phyloP scores from a whole-genome alignment of 2,113 vertebrate species.

The Phylloscopus whistleri region DNA sequence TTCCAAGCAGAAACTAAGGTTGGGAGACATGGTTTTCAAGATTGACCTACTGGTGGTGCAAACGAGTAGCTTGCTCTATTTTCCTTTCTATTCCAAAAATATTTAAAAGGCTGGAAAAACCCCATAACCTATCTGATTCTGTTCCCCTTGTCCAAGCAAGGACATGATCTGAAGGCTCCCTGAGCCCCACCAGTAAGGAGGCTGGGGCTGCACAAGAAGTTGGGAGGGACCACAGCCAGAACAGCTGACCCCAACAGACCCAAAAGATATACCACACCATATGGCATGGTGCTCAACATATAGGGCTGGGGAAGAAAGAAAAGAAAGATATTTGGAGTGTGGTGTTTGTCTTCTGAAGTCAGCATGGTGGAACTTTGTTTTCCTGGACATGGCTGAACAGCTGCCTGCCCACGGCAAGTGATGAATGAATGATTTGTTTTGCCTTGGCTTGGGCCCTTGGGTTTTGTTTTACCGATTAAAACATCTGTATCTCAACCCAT shows the following conservation, averaged over 20 bases:
- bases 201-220: background rate
- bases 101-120: background rate
- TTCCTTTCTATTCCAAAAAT: background rate
- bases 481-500: background rate
- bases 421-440: background rate
- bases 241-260: background rate
- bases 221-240: background rate
- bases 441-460: background rate
- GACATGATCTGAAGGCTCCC: background rate
- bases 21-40: background rate
- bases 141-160: background rate
- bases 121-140: background rate
- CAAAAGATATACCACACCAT: background rate
- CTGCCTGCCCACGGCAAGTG: background rate
- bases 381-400: background rate
- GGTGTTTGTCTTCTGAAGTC: background rate
- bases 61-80: background rate
- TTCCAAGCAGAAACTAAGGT: background rate
- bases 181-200: background rate
- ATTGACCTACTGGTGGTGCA: rapidly evolving
- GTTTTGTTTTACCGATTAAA: background rate
- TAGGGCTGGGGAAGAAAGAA: background rate
- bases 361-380: background rate
- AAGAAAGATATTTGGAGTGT: background rate
- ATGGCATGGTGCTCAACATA: background rate